Percentiles rank a stretch among this genome's conserved stretches.
These are phyloP conservation scores for Trissolcus japonicus DNA, from an alignment of 2,888 invertebrate species.

Conservation along the genomic window DNA sequence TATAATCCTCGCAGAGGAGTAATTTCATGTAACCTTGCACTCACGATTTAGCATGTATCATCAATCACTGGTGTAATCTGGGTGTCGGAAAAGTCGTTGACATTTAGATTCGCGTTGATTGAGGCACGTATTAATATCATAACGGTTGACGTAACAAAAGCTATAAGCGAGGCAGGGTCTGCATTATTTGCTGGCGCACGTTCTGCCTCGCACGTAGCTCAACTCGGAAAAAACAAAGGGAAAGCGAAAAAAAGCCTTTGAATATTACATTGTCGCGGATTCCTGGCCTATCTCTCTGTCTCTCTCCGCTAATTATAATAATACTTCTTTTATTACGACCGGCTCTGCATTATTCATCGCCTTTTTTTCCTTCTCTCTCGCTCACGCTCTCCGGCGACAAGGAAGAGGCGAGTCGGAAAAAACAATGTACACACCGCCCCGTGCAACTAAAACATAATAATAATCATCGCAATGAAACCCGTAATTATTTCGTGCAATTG, in stretches of 20 bases:
- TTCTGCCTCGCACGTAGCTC: slow-evolving; percentile 2
- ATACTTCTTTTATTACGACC: slow-evolving; percentile 34
- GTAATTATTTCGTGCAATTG: slow-evolving; percentile 33
- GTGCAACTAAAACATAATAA: slow-evolving; percentile 30
- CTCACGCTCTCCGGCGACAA: background rate
- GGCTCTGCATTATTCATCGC: slow-evolving; percentile 35
- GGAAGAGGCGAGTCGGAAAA: slow-evolving; percentile 8
- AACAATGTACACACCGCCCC: slow-evolving; percentile 10
- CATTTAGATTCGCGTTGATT: slow-evolving; percentile 21
- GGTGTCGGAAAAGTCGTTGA: slow-evolving; percentile 25
- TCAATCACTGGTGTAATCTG: background rate
- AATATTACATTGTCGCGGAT: slow-evolving; percentile 37
- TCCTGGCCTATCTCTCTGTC: slow-evolving; percentile 10
- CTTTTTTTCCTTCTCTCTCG: too few species aligned
- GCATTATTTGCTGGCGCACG: slow-evolving; percentile 24
- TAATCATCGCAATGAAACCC: slow-evolving; percentile 32
- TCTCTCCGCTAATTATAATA: slow-evolving; percentile 37
- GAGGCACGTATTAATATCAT: slow-evolving; percentile 34
- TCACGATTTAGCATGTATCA: too few species aligned
- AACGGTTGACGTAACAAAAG: slow-evolving; percentile 42
- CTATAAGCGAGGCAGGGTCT: slow-evolving; percentile 26
- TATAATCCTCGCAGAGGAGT: too few species aligned
- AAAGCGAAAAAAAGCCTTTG: slow-evolving; percentile 30
- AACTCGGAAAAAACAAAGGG: slow-evolving; percentile 10
- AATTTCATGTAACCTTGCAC: too few species aligned